Evolutionary conservation across 2,888 invertebrate species (phyloP).

Genomic region (Petrophora chlorosata): DNA sequence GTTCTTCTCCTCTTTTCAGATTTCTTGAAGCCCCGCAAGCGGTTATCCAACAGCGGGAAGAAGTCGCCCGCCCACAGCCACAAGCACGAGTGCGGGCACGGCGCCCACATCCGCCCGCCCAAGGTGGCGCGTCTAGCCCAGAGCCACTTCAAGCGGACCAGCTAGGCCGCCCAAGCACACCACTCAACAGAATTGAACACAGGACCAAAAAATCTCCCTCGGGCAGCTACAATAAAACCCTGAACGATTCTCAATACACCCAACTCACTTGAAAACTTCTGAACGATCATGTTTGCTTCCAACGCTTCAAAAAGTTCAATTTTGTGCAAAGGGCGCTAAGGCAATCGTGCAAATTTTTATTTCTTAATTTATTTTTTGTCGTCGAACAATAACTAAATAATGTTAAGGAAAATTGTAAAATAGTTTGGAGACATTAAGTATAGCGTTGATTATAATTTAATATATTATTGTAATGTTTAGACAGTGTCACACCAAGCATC

Average conservation of each 20-base stretch:
- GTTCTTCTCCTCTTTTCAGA: conserved; percentile 78
- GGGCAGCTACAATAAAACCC: conserved; percentile 45
- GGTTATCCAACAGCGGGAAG: conserved; percentile 77
- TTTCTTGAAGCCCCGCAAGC: conserved; percentile 87
- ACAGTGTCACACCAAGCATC: conserved; percentile 58
- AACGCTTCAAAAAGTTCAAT: conserved; percentile 41
- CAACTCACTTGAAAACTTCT: background rate
- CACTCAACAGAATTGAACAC: conserved; percentile 37
- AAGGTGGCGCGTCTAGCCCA: conserved; percentile 75
- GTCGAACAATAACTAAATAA: conserved; percentile 63
- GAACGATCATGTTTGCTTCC: conserved; percentile 15
- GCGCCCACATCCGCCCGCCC: conserved; percentile 76
- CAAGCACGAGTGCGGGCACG: conserved; percentile 75
- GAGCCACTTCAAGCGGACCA: conserved; percentile 71
- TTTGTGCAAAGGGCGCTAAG: conserved; percentile 44
- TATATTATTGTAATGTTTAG: conserved; percentile 53
- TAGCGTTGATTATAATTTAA: conserved; percentile 67
- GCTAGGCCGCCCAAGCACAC: conserved; percentile 56
- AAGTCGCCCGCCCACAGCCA: conserved; percentile 75
- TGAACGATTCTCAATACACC: conserved; percentile 1
- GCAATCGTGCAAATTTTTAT: conserved; percentile 72
- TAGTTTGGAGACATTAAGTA: conserved; percentile 69
- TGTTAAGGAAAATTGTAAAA: conserved; percentile 81
- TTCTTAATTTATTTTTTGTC: conserved; percentile 76
- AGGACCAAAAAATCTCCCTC: conserved; percentile 41